Conservation (phyloP, 2,888 invertebrate genomes). For the Habrosyne pyritoides region DNA sequence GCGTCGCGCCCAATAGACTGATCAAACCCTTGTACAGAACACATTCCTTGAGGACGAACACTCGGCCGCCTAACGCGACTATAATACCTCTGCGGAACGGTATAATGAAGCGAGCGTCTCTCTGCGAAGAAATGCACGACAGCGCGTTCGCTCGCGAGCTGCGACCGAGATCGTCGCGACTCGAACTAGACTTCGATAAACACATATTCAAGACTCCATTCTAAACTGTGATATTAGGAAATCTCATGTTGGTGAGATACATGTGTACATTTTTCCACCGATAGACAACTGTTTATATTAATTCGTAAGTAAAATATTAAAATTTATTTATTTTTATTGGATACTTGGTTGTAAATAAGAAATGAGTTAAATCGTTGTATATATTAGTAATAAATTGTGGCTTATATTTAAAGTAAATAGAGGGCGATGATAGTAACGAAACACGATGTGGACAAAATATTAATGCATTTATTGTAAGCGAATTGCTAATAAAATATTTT, state of each 20-base stretch:
- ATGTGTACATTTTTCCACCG: slow-evolving; percentile 67
- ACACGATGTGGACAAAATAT: slow-evolving; percentile 45
- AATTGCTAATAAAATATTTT: slow-evolving; percentile 53
- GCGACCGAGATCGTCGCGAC: slow-evolving; percentile 16
- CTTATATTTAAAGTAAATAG: slow-evolving; percentile 30
- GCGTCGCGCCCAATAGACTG: slow-evolving; percentile 68
- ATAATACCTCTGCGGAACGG: slow-evolving; percentile 70
- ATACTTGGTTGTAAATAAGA: slow-evolving; percentile 62
- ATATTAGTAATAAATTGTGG: slow-evolving; percentile 53
- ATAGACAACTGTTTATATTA: slow-evolving; percentile 47
- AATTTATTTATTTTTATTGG: slow-evolving; percentile 70
- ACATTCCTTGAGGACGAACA: slow-evolving; percentile 59
- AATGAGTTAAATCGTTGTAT: slow-evolving; percentile 56
- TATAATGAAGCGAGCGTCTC: slow-evolving; percentile 62
- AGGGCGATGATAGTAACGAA: slow-evolving; percentile 30
- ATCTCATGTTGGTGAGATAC: slow-evolving; percentile 16
- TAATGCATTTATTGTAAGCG: slow-evolving; percentile 66
- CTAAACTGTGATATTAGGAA: slow-evolving; percentile 76
- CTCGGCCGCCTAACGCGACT: slow-evolving; percentile 71
- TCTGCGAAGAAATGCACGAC: slow-evolving; percentile 54
- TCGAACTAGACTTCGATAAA: slow-evolving; percentile 48
- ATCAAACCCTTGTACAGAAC: slow-evolving; percentile 61
- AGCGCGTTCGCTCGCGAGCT: slow-evolving; percentile 33
- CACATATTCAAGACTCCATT: slow-evolving; percentile 75
- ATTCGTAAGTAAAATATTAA: slow-evolving; percentile 49